phyloP scores from a whole-genome alignment of 2,888 invertebrate species.

The Idaea straminata region DNA sequence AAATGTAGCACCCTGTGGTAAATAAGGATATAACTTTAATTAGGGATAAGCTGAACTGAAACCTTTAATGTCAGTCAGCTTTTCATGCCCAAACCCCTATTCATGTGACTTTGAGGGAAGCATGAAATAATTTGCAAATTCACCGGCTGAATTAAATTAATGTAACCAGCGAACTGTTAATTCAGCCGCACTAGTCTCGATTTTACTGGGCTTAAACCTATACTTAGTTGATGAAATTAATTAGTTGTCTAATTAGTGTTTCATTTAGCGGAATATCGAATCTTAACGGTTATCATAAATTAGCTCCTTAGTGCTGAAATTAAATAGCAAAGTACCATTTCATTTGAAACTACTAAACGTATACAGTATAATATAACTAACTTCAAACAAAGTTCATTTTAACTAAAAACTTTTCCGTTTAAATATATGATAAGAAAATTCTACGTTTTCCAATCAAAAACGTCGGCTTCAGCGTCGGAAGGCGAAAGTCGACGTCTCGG shows the following conservation, averaged over 20 bases:
- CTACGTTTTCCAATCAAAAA: background rate
- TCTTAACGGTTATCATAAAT: too few relatives aligned
- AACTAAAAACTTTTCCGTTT: background rate
- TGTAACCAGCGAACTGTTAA: conserved; percentile 25
- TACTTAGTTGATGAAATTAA: background rate
- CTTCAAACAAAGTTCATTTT: background rate
- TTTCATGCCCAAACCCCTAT: conserved; percentile 13
- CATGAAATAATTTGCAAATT: conserved; percentile 27
- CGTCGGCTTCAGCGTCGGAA: background rate
- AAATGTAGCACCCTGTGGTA: background rate
- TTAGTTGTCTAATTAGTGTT: background rate
- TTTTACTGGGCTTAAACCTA: conserved; percentile 21
- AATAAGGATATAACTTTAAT: background rate
- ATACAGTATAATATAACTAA: background rate
- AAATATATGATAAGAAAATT: background rate
- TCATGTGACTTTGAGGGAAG: conserved; percentile 12
- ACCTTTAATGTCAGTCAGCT: conserved; percentile 5
- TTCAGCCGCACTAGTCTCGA: conserved; percentile 27
- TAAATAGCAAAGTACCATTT: too few relatives aligned
- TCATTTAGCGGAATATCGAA: background rate
- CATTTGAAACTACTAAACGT: too few relatives aligned
- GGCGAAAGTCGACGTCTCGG: background rate
- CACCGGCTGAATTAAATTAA: conserved; percentile 27
- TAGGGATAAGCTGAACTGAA: conserved; percentile 4
- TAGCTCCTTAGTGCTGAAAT: background rate